Evolutionary conservation across 1,140 invertebrate genomes (phyloP).

Genomic region (Phymorhynchus buccinoides): DNA sequence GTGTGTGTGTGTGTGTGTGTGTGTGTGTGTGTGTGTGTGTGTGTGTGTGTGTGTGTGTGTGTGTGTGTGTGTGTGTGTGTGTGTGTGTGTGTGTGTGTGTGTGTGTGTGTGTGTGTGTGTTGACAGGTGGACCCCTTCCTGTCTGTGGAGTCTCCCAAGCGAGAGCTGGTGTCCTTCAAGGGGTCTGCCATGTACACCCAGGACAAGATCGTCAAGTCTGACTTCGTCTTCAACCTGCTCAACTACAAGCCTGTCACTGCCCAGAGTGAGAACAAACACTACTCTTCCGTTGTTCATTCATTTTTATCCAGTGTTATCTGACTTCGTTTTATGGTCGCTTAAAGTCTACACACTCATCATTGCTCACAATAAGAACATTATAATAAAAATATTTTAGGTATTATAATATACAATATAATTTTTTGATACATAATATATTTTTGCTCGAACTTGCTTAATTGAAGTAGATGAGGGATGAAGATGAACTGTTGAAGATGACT

Average conservation of each 20-base stretch:
- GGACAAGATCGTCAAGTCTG: constrained; percentile 21
- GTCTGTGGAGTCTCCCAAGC: constrained; percentile 23
- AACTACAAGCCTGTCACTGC: not conserved
- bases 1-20: too few relatives aligned
- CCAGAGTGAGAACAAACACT: not conserved
- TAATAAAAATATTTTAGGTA: too few relatives aligned
- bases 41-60: constrained; percentile 17
- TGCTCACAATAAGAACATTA: too few relatives aligned
- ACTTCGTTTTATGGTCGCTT: too few relatives aligned
- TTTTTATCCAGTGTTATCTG: too few relatives aligned
- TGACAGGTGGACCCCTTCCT: constrained; percentile 17
- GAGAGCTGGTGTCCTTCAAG: constrained; percentile 32
- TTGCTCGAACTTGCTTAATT: too few relatives aligned
- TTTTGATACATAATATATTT: too few relatives aligned
- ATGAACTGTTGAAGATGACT: too few relatives aligned
- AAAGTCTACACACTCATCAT: not conserved
- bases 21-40: not conserved
- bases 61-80: constrained; percentile 12
- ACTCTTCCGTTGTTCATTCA: too few relatives aligned
- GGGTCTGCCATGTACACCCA: constrained; percentile 41
- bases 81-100: not conserved
- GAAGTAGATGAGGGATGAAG: too few relatives aligned
- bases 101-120: constrained; percentile 1
- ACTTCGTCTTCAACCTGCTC: not conserved
- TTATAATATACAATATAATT: too few relatives aligned